A percentile compares a stretch with the other conserved stretches of the same genome.
These are phyloP conservation scores for Drosophila kuntzei DNA, from an alignment of 2,888 invertebrate species.

Conservation along the genomic window DNA sequence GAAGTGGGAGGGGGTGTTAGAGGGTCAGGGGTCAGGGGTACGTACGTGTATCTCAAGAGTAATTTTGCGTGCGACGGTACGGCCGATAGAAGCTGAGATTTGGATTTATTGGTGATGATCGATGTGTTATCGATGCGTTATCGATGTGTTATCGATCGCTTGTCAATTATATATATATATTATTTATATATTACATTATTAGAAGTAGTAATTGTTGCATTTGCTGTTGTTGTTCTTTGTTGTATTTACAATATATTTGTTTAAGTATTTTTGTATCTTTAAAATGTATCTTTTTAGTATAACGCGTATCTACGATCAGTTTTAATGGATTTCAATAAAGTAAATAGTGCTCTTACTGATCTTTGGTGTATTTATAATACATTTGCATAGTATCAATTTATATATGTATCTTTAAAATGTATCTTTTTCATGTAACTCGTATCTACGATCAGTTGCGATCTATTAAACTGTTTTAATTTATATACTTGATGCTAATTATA, in stretches of 20 bases:
- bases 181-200: conserved; percentile 37
- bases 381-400: background rate
- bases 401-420: background rate
- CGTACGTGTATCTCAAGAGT: conserved; percentile 70
- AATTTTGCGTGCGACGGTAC: conserved; percentile 51
- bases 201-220: conserved; percentile 19
- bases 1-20: background rate
- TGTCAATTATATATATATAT: conserved; percentile 6
- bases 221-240: conserved; percentile 18
- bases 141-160: conserved; percentile 23
- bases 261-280: conserved; percentile 27
- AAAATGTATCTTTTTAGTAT: background rate
- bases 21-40: conserved; percentile 25
- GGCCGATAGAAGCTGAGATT: conserved; percentile 52
- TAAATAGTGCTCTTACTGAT: too few species aligned
- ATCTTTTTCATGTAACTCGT: conserved; percentile 22
- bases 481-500: conserved; percentile 24
- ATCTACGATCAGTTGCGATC: conserved; percentile 85
- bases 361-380: conserved; percentile 5
- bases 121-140: conserved; percentile 22
- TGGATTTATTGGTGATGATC: conserved; percentile 34
- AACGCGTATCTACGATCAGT: conserved; percentile 81
- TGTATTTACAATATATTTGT: conserved; percentile 53
- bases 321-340: too few species aligned
- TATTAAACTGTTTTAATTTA: background rate